Percentiles rank a stretch among this genome's conserved stretches.
Evolutionary conservation across 2,888 invertebrate species (phyloP).

Genomic region (Entomobrya proxima): DNA sequence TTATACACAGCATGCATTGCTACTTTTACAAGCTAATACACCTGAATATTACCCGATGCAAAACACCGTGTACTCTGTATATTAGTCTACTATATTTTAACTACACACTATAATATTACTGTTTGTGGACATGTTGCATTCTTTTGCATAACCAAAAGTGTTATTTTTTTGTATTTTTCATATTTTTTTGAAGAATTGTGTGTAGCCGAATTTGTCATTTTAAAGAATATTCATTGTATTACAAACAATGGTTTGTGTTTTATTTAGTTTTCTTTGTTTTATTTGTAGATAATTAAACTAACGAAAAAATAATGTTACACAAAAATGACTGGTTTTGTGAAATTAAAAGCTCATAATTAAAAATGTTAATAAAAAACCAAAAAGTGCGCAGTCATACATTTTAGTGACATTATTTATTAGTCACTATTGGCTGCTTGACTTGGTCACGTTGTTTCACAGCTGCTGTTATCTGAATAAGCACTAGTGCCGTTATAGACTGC

Average conservation of each 20-base stretch:
- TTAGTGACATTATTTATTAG: neutral
- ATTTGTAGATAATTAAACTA: neutral
- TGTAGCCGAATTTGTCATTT: conserved; percentile 36
- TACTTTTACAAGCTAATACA: conserved; percentile 21
- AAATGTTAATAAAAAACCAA: conserved; percentile 29
- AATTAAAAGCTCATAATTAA: conserved; percentile 60
- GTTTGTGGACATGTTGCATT: conserved; percentile 40
- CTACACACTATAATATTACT: conserved; percentile 25
- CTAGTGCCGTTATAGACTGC: conserved; percentile 23
- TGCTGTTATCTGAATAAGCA: conserved; percentile 8
- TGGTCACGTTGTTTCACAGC: neutral
- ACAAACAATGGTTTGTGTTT: neutral
- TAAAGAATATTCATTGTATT: neutral
- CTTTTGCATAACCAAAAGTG: conserved; percentile 17
- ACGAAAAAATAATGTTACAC: conserved; percentile 13
- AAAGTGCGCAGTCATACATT: neutral
- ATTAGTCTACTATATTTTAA: conserved; percentile 1
- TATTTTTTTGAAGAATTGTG: neutral
- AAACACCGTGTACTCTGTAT: neutral
- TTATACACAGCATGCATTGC: conserved; percentile 24
- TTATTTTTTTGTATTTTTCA: conserved; percentile 22
- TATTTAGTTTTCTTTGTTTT: neutral
- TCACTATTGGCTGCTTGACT: neutral
- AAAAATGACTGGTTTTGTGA: conserved; percentile 51
- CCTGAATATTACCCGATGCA: conserved; percentile 16